Conservation (phyloP, 2,888 invertebrate genomes). For the Drosophila greeni region DNA sequence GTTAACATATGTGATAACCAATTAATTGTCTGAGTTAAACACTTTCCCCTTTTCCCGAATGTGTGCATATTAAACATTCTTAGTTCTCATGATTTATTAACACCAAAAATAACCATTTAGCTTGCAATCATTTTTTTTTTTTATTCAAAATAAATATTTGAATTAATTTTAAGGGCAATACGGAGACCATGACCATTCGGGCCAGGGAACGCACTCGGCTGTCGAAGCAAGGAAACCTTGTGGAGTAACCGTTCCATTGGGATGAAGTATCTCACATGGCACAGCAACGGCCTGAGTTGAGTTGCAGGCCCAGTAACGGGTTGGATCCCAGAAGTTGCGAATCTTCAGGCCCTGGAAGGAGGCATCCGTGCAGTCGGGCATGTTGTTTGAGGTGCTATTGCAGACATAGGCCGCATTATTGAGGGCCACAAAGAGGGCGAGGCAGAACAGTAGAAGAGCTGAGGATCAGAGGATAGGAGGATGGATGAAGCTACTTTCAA, state of each 20-base stretch:
- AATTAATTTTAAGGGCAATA: slow-evolving; percentile 18
- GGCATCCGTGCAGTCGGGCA: slow-evolving; percentile 36
- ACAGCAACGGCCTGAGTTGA: too few relatives aligned
- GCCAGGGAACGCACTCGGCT: slow-evolving; percentile 1
- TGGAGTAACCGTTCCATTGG: background rate
- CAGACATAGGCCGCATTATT: slow-evolving; percentile 21
- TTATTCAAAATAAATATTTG: background rate
- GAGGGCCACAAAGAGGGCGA: slow-evolving; percentile 42
- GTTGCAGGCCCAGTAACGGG: background rate
- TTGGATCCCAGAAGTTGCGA: slow-evolving; percentile 58
- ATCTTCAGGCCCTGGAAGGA: background rate
- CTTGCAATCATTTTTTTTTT: background rate
- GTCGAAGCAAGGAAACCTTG: background rate
- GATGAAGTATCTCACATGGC: rapidly evolving
- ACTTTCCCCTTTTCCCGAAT: background rate
- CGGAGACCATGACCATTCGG: slow-evolving; percentile 22
- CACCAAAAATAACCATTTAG: background rate
- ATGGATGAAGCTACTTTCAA: background rate
- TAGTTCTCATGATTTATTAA: background rate
- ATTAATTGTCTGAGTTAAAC: background rate
- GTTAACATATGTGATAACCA: too few relatives aligned
- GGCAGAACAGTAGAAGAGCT: slow-evolving; percentile 47
- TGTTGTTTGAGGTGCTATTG: slow-evolving; percentile 15
- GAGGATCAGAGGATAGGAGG: background rate
- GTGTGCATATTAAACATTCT: too few relatives aligned